Base-by-base conservation (phyloP, 2,888 invertebrate species). In the Lasioglossum pauxillum region DNA sequence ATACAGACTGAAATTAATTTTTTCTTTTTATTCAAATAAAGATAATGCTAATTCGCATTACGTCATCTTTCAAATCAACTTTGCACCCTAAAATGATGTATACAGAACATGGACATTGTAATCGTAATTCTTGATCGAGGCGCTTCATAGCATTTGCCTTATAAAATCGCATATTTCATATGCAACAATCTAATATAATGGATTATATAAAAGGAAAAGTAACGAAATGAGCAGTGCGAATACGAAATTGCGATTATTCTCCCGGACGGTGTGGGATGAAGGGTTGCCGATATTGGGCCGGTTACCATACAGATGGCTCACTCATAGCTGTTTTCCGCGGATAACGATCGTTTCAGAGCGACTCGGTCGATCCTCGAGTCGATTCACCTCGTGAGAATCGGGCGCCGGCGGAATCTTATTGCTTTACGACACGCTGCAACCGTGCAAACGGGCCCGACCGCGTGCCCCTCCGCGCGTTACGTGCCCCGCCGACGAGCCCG, bases 391-490 rank as follows among this genome's bases (percentile, higher is more conserved):
- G 84, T 79, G 88, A 85, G 88, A 87, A 90, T 85, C 35, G 83
- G 75, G 73, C 84, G 73, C 75, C 64, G 78, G 72, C 83, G 86
- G 89, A 90, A 89, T 89, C 84, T 87, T 88, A 87, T 85, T 90
- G 85, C 88, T 90, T 85, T 78, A 84, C 83, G 88, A 86, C 87
- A 84, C 86, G 38, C 78, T 75, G 84, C 87, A 78, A 77, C 85
- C 78, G 82, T 82, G 88, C 88, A 88, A 91, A 91, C 88, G 82
- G 88, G 64, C 31, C 77, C 35, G 41, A 35, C 44, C 35, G 31
- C 27, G 35, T 60, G 35, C 46, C 60, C n/a, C 64, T 38, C 35
- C 64, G 71, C 53, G 16, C 44, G 57, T 67, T 83, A 74, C 82
- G 85, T 76, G 76, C 67, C 49, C 57, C 71, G 31, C 3, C 69